A percentile compares a stretch with the other conserved stretches of the same genome.
These are phyloP conservation scores for Asobara japonica DNA, from an alignment of 1,140 invertebrate species.

Conservation along the genomic window DNA sequence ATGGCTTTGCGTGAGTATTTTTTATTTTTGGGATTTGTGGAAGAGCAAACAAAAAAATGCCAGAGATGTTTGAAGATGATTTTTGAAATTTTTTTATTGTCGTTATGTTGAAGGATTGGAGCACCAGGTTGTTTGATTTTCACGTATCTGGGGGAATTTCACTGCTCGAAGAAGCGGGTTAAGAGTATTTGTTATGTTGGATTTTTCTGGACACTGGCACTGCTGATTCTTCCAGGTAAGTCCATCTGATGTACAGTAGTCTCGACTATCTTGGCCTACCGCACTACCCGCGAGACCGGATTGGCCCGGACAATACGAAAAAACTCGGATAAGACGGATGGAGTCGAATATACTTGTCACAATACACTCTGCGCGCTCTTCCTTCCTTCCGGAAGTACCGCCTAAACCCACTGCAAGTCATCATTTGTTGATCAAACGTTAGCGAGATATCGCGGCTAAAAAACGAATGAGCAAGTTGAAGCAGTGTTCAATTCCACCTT, in stretches of 20 bases:
- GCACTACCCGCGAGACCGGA: too few relatives aligned
- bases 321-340: too few relatives aligned
- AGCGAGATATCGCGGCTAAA: too few relatives aligned
- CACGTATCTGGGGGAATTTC: slow-evolving; percentile 73
- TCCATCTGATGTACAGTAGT: background rate
- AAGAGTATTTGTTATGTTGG: slow-evolving; percentile 71
- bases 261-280: background rate
- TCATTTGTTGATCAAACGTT: too few relatives aligned
- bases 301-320: too few relatives aligned
- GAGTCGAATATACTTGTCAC: too few relatives aligned
- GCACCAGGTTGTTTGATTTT: slow-evolving; percentile 74
- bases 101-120: slow-evolving; percentile 55
- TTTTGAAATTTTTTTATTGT: background rate
- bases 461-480: too few relatives aligned
- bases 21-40: background rate
- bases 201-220: slow-evolving; percentile 72
- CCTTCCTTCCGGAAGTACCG: too few relatives aligned
- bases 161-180: slow-evolving; percentile 67
- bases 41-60: background rate
- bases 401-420: too few relatives aligned
- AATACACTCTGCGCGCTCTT: too few relatives aligned
- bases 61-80: background rate
- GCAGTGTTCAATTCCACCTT: too few relatives aligned
- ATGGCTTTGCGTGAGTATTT: slow-evolving; percentile 69
- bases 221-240: slow-evolving; percentile 71